Evolutionary conservation across 1,140 invertebrate species (phyloP).

Genomic region (Copidosoma floridanum): DNA sequence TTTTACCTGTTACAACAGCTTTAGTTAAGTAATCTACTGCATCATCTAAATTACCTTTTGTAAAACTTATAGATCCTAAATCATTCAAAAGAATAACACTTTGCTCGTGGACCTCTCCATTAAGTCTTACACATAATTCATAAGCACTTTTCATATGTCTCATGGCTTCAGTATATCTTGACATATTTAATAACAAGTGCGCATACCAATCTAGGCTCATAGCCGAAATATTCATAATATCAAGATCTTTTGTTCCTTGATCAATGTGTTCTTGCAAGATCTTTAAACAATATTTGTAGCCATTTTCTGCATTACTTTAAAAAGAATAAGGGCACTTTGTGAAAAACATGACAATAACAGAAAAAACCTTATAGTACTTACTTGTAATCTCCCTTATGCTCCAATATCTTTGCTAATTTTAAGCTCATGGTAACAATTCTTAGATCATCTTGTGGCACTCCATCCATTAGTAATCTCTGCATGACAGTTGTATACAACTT

Average conservation of each 20-base stretch:
- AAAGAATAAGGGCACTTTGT: too few relatives aligned
- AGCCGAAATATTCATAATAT: slow-evolving; percentile 65
- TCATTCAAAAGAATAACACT: slow-evolving; percentile 81
- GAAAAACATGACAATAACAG: background rate
- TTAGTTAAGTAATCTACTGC: slow-evolving; percentile 71
- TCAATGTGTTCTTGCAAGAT: slow-evolving; percentile 63
- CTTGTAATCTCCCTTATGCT: slow-evolving; percentile 62
- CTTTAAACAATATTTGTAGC: slow-evolving; percentile 75
- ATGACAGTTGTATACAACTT: slow-evolving; percentile 79
- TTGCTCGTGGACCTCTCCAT: slow-evolving; percentile 71
- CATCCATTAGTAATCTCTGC: slow-evolving; percentile 70
- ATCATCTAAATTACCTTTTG: slow-evolving; percentile 64
- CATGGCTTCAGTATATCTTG: slow-evolving; percentile 65
- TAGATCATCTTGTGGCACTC: slow-evolving; percentile 70
- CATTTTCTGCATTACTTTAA: slow-evolving; percentile 66
- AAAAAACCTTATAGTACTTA: slow-evolving; percentile 36
- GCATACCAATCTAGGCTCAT: slow-evolving; percentile 82
- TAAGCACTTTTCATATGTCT: slow-evolving; percentile 70
- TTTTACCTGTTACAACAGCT: slow-evolving; percentile 69
- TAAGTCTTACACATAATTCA: slow-evolving; percentile 63
- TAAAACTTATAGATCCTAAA: slow-evolving; percentile 72
- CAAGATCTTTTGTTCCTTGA: slow-evolving; percentile 57
- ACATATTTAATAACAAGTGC: slow-evolving; percentile 67
- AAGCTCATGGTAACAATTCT: slow-evolving; percentile 75
- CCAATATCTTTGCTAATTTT: slow-evolving; percentile 71